Evolutionary conservation across 2,888 invertebrate species (phyloP), one percentile per base, ranked within the genome.

Genomic region (Acronicta leporina): DNA sequence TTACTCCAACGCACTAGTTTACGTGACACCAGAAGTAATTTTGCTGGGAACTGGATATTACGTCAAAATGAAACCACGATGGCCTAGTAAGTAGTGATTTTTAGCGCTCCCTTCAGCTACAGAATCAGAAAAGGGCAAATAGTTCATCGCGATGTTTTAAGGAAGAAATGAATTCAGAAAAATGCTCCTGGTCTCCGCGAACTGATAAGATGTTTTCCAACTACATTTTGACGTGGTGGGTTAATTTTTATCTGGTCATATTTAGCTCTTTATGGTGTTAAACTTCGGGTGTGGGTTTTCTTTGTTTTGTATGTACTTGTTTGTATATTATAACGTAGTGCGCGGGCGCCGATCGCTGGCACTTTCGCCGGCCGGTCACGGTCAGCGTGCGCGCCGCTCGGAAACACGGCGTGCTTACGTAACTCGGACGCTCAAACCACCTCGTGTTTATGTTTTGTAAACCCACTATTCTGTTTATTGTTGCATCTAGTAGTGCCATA

Each of bases 361-460:
- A 61, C 81, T 82, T 81, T 82, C 80, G 68, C 81, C 69, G 69
- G 64, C 72, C 80, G 82, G 78, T 82, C 82, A 80, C 73, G 81
- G 82, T 65, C 81, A 75, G 35, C 62, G 56, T 72, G 45, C 52
- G 53, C 63, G 63, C 58, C 46, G 58, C 40, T 58, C 66, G 66
- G 66, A 51, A 66, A 9, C 50, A 30, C 59, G 35, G 41, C 11
- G 40, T 66, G 49, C 20, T 56, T 38, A 58, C 63, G 51, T 53
- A 41, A 70, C 52, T 44, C 52, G 45, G 62, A 41, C 65, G 55
- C 57, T 45, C 52, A 48, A 45, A 41, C 20, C 46, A 14, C 40
- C 35, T 35, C 8, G 25, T 61, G 56, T 33, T 16, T 40, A 44
- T 45, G 48, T 61, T 60, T 45, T 51, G 33, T 63, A 41, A 13